A percentile compares a stretch with the other conserved stretches of the same genome.
Evolutionary conservation across 2,113 vertebrate genomes (phyloP).

Genomic region (Atherinomorus stipes): DNA sequence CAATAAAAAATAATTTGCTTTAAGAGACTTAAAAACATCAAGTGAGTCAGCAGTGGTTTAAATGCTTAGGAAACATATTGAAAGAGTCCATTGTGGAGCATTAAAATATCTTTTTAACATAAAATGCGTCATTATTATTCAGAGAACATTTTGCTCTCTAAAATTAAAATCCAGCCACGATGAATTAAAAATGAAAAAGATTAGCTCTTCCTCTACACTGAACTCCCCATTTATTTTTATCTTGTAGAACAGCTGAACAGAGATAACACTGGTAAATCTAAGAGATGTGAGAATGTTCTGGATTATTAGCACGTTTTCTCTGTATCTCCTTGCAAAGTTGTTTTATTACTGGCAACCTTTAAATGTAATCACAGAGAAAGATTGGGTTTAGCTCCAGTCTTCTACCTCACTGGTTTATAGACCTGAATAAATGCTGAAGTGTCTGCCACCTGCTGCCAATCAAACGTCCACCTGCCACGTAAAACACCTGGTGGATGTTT

Average conservation of each 20-base stretch:
- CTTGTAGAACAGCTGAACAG: too few relatives aligned
- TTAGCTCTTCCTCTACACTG: too few relatives aligned
- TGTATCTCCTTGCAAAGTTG: background rate
- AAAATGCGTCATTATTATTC: too few relatives aligned
- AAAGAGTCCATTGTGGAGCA: too few relatives aligned
- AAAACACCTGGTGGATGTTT: slow-evolving; percentile 66
- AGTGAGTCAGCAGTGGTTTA: too few relatives aligned
- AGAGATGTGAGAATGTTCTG: too few relatives aligned
- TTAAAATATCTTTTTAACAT: too few relatives aligned
- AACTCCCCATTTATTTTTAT: too few relatives aligned
- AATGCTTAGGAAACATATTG: too few relatives aligned
- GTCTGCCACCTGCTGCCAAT: slow-evolving; percentile 72
- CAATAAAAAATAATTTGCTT: too few relatives aligned
- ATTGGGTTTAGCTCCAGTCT: background rate
- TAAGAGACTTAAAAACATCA: too few relatives aligned
- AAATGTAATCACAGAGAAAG: background rate
- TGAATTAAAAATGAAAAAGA: background rate
- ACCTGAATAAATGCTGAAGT: slow-evolving; percentile 22
- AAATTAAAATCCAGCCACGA: background rate
- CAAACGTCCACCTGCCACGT: slow-evolving; percentile 70
- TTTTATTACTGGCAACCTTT: background rate
- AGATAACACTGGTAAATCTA: background rate
- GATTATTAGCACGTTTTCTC: too few relatives aligned
- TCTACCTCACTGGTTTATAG: slow-evolving; percentile 28
- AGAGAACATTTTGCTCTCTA: background rate